A percentile compares a stretch with the other conserved stretches of the same genome.
Evolutionary conservation across 1,140 invertebrate genomes (phyloP).

Genomic region (Ceratosolen fusciceps): DNA sequence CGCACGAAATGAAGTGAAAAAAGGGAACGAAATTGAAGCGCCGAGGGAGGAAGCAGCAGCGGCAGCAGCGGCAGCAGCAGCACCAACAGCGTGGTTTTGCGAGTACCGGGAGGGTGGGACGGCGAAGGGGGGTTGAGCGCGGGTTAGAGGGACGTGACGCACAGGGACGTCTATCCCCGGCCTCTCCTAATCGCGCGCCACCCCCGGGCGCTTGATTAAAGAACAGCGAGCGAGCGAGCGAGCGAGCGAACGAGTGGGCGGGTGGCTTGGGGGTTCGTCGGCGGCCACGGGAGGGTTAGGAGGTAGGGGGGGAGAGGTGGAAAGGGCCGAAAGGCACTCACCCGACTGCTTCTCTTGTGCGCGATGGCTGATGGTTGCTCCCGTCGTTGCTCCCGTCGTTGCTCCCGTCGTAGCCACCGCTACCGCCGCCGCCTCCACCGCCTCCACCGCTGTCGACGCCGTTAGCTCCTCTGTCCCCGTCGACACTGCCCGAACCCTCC

Average conservation of each 20-base stretch:
- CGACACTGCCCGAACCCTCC: background rate
- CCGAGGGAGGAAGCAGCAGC: no score
- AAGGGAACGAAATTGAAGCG: constrained; percentile 23
- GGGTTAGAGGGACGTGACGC: background rate
- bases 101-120: background rate
- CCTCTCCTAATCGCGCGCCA: constrained; percentile 54
- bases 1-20: constrained; percentile 26
- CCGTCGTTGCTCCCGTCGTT: constrained; percentile 18
- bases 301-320: background rate
- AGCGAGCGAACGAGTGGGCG: background rate
- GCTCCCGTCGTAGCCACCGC: background rate
- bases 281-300: no score
- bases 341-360: constrained; percentile 6
- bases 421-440: background rate
- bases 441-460: no score
- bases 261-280: background rate
- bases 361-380: constrained; percentile 49
- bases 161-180: constrained; percentile 53
- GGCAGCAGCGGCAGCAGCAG: no score
- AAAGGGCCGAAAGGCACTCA: constrained; percentile 8
- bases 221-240: constrained; percentile 60
- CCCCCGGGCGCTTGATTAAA: constrained; percentile 67
- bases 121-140: background rate
- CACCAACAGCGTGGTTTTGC: no score
- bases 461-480: background rate